phyloP scores from a whole-genome alignment of 1,140 invertebrate species.

The Lerema accius region DNA sequence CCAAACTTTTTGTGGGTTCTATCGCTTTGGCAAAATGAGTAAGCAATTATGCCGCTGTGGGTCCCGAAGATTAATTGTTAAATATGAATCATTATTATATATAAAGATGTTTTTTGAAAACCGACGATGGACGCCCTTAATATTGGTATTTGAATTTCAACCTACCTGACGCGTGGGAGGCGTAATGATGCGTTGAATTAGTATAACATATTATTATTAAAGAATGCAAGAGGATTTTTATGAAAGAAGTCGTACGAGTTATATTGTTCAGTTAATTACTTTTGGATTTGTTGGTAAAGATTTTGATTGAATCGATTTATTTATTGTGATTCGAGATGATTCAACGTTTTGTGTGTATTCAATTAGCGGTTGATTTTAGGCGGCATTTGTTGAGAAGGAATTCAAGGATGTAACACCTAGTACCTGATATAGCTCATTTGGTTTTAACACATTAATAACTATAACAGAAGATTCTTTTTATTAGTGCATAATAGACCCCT shows the following conservation, averaged over 20 bases:
- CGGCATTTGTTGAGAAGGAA: too few species aligned
- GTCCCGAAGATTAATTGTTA: slow-evolving; percentile 63
- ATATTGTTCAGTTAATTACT: slow-evolving; percentile 50
- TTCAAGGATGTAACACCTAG: too few species aligned
- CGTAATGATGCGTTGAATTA: slow-evolving; percentile 56
- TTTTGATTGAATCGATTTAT: slow-evolving; percentile 40
- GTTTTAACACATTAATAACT: too few species aligned
- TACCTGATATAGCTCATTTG: too few species aligned
- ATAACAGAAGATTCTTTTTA: too few species aligned
- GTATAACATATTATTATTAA: slow-evolving; percentile 37
- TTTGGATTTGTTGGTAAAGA: slow-evolving; percentile 42
- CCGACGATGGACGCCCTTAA: slow-evolving; percentile 49
- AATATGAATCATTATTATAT: slow-evolving; percentile 52
- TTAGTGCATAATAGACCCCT: too few species aligned
- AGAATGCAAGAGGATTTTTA: slow-evolving; percentile 44
- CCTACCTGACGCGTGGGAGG: slow-evolving; percentile 58
- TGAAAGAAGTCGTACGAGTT: slow-evolving; percentile 39
- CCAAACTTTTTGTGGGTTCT: slow-evolving; percentile 39
- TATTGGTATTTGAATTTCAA: slow-evolving; percentile 48
- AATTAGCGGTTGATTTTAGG: slow-evolving; percentile 3
- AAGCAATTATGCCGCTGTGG: slow-evolving; percentile 60
- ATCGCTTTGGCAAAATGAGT: slow-evolving; percentile 64
- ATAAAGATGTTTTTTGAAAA: slow-evolving; percentile 41
- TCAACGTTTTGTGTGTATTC: slow-evolving; percentile 19
- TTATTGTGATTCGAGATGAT: slow-evolving; percentile 36